phyloP scores from a whole-genome alignment of 1,140 invertebrate genomes.

The Zaprionus vittiger region DNA sequence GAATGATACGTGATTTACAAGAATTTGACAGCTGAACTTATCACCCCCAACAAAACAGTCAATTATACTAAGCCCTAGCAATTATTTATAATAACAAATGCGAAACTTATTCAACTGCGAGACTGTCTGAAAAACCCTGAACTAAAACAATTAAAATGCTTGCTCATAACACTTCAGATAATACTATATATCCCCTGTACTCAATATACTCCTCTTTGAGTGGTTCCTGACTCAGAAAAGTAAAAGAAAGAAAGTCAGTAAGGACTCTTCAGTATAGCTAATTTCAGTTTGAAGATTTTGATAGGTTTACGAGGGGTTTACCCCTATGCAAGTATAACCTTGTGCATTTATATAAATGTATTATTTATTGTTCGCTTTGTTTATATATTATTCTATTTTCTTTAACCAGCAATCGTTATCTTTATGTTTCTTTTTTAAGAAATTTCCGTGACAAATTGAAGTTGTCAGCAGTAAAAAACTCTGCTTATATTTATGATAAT shows the following conservation, averaged over 20 bases:
- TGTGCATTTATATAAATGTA: background rate
- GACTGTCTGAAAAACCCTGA: slow-evolving; percentile 3
- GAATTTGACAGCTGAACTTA: slow-evolving; percentile 31
- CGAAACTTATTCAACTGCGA: slow-evolving; percentile 26
- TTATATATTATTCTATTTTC: background rate
- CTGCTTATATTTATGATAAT: slow-evolving; percentile 39
- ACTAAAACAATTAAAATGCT: background rate
- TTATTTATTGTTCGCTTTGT: background rate
- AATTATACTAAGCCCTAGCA: slow-evolving; percentile 26
- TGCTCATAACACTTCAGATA: background rate
- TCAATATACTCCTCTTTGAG: background rate
- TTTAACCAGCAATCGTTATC: background rate
- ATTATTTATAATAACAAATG: slow-evolving; percentile 42
- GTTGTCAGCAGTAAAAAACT: slow-evolving; percentile 6
- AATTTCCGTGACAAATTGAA: slow-evolving; percentile 18
- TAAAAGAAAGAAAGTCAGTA: background rate
- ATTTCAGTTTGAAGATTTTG: background rate
- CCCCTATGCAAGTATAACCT: no score
- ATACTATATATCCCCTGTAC: background rate
- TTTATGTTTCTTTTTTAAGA: background rate
- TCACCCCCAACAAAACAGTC: slow-evolving; percentile 18
- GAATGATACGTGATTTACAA: slow-evolving; percentile 35
- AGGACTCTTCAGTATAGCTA: background rate
- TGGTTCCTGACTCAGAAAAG: background rate
- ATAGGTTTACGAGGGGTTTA: no score